Percentiles rank a stretch among this genome's conserved stretches.
Evolutionary conservation across 2,797 vertebrate species (phyloP).

Genomic region (Geotrypetes seraphini): DNA sequence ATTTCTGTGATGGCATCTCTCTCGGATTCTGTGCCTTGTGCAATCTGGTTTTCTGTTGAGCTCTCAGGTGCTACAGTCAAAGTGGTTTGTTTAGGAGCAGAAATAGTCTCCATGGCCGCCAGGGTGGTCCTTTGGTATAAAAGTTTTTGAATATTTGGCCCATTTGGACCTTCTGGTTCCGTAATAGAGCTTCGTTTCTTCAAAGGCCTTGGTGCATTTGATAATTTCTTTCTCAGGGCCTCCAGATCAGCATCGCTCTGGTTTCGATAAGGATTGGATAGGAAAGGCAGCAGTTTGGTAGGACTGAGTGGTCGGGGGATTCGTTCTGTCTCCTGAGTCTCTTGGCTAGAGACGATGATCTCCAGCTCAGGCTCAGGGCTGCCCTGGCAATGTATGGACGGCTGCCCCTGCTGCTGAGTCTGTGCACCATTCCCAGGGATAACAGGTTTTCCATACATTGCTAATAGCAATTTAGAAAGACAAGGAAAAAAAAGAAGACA

Average conservation of each 20-base stretch:
- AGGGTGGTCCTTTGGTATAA: conserved; percentile 93
- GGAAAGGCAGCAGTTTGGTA: conserved; percentile 88
- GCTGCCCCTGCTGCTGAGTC: conserved; percentile 28
- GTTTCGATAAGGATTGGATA: conserved; percentile 89
- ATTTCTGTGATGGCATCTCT: conserved; percentile 22
- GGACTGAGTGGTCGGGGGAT: conserved; percentile 91
- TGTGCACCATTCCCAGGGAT: conserved; percentile 47
- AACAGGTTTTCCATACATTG: conserved; percentile 92
- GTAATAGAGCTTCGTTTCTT: conserved; percentile 98
- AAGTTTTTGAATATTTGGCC: conserved; percentile 95
- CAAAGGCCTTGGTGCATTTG: conserved; percentile 80
- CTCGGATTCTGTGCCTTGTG: conserved; percentile 18
- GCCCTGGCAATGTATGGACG: conserved; percentile 41
- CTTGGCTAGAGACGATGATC: conserved; percentile 28
- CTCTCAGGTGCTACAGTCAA: conserved; percentile 37
- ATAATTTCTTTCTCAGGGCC: conserved; percentile 83
- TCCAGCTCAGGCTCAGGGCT: conserved; percentile 57
- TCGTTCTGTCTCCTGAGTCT: conserved; percentile 69
- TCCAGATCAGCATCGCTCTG: conserved; percentile 91
- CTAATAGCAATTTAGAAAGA: too few species aligned
- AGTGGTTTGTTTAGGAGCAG: conserved; percentile 48
- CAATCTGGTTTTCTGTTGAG: conserved; percentile 33
- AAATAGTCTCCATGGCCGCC: conserved; percentile 84
- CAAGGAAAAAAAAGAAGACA: background rate
- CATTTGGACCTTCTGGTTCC: conserved; percentile 85